phyloP scores from a whole-genome alignment of 2,113 vertebrate species.

The Pterocles orientalis region DNA sequence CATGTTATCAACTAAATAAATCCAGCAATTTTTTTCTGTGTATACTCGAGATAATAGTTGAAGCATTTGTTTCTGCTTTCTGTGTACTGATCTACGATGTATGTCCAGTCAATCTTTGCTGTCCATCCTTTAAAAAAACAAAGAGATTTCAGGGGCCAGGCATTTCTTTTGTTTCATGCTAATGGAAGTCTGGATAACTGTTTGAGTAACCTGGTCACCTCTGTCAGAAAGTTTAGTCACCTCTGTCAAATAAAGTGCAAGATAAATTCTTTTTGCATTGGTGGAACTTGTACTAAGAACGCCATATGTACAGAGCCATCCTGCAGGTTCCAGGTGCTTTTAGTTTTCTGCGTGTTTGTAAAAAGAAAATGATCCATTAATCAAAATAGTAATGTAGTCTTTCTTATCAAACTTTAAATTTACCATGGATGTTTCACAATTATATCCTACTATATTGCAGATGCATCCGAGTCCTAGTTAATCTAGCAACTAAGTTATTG shows the following conservation, averaged over 20 bases:
- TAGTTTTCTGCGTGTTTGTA: neutral
- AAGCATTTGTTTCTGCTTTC: neutral
- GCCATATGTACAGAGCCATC: neutral
- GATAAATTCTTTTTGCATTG: conserved; percentile 23
- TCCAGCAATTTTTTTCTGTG: neutral
- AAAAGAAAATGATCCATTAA: neutral
- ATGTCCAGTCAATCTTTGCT: neutral
- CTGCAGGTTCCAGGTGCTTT: conserved; percentile 29
- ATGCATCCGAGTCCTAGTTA: neutral
- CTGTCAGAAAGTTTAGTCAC: conserved; percentile 42
- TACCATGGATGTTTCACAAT: neutral
- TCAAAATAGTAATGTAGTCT: neutral
- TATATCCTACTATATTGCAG: neutral
- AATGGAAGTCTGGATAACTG: conserved; percentile 46
- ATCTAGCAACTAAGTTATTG: neutral
- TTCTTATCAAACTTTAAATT: neutral
- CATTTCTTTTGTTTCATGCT: conserved; percentile 40
- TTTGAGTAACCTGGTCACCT: conserved; percentile 64
- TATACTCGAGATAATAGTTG: neutral
- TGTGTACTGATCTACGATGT: neutral
- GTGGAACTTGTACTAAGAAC: neutral
- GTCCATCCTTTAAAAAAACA: neutral
- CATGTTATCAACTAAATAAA: neutral
- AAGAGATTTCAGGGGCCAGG: neutral
- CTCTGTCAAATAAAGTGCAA: conserved; percentile 41